Evolutionary conservation across 2,888 invertebrate genomes (phyloP).

Genomic region (Diploptera punctata): DNA sequence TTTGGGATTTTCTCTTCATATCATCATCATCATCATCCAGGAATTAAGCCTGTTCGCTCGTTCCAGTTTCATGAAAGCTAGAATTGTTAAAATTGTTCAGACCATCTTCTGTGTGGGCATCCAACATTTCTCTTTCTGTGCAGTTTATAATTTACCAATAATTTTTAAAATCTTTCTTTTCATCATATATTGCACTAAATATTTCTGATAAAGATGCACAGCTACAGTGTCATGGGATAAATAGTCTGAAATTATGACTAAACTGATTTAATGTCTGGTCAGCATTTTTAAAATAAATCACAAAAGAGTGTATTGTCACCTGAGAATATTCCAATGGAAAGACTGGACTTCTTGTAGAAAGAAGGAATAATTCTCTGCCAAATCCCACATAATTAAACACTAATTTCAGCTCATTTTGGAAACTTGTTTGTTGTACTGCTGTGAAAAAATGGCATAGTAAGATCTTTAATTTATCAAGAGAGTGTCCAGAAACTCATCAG

Average conservation of each 20-base stretch:
- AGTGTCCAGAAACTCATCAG: background rate
- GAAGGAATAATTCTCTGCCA: background rate
- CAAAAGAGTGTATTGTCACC: background rate
- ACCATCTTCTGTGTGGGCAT: too few relatives aligned
- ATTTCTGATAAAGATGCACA: too few relatives aligned
- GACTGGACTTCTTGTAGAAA: constrained; percentile 2
- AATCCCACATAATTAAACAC: background rate
- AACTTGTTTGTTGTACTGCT: too few relatives aligned
- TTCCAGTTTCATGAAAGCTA: too few relatives aligned
- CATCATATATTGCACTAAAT: background rate
- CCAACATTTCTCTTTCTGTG: too few relatives aligned
- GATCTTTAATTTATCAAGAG: background rate
- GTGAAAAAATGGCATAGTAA: background rate
- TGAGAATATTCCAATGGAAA: background rate
- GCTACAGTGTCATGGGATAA: background rate
- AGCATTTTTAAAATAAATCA: constrained; percentile 4
- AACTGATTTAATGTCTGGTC: background rate
- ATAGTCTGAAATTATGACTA: background rate
- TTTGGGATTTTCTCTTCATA: too few relatives aligned
- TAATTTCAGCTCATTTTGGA: background rate
- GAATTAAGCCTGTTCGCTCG: too few relatives aligned
- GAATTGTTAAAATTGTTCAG: too few relatives aligned
- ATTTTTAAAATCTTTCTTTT: background rate
- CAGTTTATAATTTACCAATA: too few relatives aligned
- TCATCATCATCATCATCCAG: too few relatives aligned